Conservation (phyloP, 2,113 vertebrate species). For the Oreochromis niloticus region DNA sequence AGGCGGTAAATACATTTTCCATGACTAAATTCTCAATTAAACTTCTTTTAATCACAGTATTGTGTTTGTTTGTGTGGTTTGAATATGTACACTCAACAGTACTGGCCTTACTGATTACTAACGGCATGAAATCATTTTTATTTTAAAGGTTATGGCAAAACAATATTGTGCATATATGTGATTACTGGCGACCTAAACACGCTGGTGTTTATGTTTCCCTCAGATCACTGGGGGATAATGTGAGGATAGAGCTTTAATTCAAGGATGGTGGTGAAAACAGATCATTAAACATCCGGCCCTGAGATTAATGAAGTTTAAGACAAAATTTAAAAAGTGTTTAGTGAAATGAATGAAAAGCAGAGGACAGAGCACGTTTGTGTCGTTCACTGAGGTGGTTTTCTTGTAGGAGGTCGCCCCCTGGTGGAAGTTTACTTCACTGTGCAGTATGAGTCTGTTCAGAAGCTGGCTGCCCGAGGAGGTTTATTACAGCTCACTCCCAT, state of each 20-base stretch:
- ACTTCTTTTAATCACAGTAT: neutral
- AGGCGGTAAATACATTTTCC: rapidly evolving
- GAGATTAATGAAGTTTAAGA: neutral
- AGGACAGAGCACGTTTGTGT: neutral
- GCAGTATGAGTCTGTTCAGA: neutral
- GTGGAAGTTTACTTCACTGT: neutral
- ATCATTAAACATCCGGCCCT: neutral
- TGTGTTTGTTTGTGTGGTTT: neutral
- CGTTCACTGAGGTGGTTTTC: rapidly evolving
- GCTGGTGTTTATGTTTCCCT: neutral
- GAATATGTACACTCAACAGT: neutral
- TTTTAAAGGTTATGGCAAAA: neutral
- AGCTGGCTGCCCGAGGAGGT: neutral
- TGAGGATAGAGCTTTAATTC: neutral
- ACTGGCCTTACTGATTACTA: neutral
- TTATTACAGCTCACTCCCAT: rapidly evolving
- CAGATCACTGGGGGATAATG: neutral
- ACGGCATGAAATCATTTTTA: neutral
- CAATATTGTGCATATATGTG: neutral
- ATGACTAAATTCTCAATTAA: rapidly evolving
- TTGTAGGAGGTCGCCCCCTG: neutral
- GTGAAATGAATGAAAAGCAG: neutral
- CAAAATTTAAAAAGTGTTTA: neutral
- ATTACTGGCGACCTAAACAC: rapidly evolving
- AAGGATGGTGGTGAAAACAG: rapidly evolving